Base-by-base conservation (phyloP, 1,140 invertebrate species). In the Tetranychus cinnabarinus region DNA sequence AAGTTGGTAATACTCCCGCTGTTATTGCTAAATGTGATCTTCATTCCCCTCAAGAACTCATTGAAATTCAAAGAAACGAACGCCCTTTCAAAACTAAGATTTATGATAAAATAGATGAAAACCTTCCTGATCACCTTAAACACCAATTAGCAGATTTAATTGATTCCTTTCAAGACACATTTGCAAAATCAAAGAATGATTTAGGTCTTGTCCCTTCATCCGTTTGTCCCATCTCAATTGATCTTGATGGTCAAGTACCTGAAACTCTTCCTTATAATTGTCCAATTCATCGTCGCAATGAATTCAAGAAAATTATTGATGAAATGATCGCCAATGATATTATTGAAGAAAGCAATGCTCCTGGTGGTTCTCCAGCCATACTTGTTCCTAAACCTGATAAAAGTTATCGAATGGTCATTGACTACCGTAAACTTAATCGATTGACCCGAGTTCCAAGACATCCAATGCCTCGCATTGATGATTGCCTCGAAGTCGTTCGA, bases 391-490 rank as follows among this genome's bases (percentile, higher is more conserved):
- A 15, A 7, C 6, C n/a, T 6, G 48, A 52, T 33, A 15, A 15
- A 7, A 7, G 6, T 15, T 15, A 33, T n/a, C 55, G 55, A 0
- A 35, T 34, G 15, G 36, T 39, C 63, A 62, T 77, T 0, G 74
- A 78, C 64, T 78, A 71, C 64, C 52, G 75, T 23, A 37, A 58
- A n/a, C 56, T 79, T 23, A 79, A 79, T 66, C 7, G 31, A 58
- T 68, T 60, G 1, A 76, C 70, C 0, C 67, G 69, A 0, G 66
- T 68, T 59, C 74, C 79, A 65, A 68, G 64, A 48, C 79, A 73
- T 67, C 76, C 78, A 64, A 63, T 80, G 5, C 75, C 74, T 1
- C 56, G 66, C 7, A 73, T 78, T 31, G 72, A 75, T n/a, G 65
- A 67, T 7, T 39, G 31, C n/a, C 61, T 78, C 1, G 64, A 70